These are phyloP conservation scores for Sipha flava DNA, from an alignment of 1,140 invertebrate genomes.

Conservation along the genomic window DNA sequence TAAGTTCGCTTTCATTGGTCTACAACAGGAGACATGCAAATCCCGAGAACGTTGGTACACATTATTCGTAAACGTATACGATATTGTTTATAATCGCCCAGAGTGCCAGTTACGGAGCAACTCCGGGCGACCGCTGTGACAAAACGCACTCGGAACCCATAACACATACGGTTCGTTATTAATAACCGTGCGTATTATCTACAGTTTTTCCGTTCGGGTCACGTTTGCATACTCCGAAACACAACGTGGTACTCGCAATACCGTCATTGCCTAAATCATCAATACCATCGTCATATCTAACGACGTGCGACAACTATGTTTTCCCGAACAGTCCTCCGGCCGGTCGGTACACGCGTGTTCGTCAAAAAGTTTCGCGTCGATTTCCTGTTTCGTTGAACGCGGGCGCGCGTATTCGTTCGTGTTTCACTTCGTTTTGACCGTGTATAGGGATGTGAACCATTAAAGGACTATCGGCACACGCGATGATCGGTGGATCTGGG, in stretches of 20 bases:
- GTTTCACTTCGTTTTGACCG: not conserved
- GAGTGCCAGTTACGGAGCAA: slow-evolving; percentile 25
- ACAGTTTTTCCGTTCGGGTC: no score
- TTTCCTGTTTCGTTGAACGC: not conserved
- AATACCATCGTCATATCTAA: not conserved
- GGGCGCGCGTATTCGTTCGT: not conserved
- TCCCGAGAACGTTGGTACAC: not conserved
- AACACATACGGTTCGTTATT: no score
- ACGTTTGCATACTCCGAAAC: no score
- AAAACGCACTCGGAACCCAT: not conserved
- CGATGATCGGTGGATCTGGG: slow-evolving; percentile 1
- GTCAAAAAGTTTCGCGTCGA: not conserved
- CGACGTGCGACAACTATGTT: not conserved
- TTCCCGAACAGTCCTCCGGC: not conserved
- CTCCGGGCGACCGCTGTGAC: not conserved
- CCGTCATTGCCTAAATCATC: no score
- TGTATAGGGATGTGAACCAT: not conserved
- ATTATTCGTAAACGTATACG: not conserved
- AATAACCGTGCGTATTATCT: no score
- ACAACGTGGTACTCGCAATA: no score
- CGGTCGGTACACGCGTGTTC: not conserved
- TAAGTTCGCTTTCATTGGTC: slow-evolving; percentile 27
- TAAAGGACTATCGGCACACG: not conserved
- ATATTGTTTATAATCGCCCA: not conserved
- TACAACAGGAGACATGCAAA: slow-evolving; percentile 15